A percentile compares a stretch with the other conserved stretches of the same genome.
These are phyloP conservation scores for Pampus argenteus DNA, from an alignment of 2,797 vertebrate species.

Conservation along the genomic window DNA sequence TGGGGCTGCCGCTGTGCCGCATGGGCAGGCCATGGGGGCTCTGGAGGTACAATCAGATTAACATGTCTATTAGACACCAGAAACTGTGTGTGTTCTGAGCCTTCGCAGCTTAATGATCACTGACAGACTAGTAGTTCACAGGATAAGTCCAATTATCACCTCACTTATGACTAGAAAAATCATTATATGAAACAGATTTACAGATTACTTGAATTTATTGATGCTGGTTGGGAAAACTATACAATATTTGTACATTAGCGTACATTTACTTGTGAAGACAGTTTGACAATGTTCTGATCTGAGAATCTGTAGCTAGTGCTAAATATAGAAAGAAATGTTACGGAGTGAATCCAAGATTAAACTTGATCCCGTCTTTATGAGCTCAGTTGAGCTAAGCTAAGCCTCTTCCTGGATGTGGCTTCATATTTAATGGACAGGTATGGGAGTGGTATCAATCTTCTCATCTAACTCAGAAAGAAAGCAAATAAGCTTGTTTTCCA, in stretches of 20 bases:
- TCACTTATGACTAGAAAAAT: conserved; percentile 15
- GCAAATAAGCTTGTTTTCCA: too few relatives aligned
- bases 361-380: too few relatives aligned
- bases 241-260: neutral
- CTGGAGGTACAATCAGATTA: conserved; percentile 68
- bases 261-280: neutral
- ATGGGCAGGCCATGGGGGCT: conserved; percentile 92
- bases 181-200: conserved; percentile 12
- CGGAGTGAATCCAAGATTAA: too few relatives aligned
- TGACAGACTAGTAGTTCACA: neutral
- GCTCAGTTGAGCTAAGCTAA: too few relatives aligned
- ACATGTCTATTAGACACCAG: neutral
- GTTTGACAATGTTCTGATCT: too few relatives aligned
- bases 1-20: conserved; percentile 94
- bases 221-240: neutral
- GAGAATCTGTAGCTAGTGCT: too few relatives aligned
- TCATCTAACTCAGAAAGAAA: too few relatives aligned
- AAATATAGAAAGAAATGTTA: too few relatives aligned
- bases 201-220: conserved; percentile 23
- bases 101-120: neutral
- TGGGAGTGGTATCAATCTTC: too few relatives aligned
- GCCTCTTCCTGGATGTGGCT: too few relatives aligned
- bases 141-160: conserved; percentile 7
- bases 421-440: too few relatives aligned
- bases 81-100: neutral